phyloP scores from a whole-genome alignment of 2,113 vertebrate genomes.

The Eupsittula cactorum region DNA sequence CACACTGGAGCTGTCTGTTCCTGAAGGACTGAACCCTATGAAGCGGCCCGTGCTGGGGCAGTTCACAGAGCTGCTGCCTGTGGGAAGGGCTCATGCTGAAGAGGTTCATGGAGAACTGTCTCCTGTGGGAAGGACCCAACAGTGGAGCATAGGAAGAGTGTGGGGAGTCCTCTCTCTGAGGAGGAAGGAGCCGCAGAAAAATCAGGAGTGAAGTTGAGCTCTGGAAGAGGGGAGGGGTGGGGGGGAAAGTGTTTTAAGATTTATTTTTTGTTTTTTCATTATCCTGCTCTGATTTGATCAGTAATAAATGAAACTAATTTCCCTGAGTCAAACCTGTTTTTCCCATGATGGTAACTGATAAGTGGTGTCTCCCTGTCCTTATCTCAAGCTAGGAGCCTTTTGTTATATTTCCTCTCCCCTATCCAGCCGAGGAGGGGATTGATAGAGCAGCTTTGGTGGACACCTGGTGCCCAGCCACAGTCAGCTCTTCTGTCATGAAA shows the following conservation, averaged over 20 bases:
- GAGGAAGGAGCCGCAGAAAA: background rate
- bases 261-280: background rate
- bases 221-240: background rate
- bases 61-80: background rate
- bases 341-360: background rate
- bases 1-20: background rate
- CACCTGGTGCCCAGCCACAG: background rate
- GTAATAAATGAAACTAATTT: background rate
- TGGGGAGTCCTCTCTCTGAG: background rate
- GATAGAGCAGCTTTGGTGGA: background rate
- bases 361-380: background rate
- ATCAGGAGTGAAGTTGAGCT: background rate
- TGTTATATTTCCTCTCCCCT: background rate
- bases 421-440: background rate
- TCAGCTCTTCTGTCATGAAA: background rate
- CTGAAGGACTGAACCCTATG: background rate
- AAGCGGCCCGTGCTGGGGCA: background rate
- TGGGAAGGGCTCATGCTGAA: background rate
- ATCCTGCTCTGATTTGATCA: background rate
- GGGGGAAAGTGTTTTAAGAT: background rate
- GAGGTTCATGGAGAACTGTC: background rate
- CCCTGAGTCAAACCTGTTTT: fast-evolving
- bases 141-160: background rate
- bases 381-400: background rate
- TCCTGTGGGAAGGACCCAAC: background rate